Conservation (phyloP, 2,797 vertebrate genomes). For the Pseudomugil tenellus region DNA sequence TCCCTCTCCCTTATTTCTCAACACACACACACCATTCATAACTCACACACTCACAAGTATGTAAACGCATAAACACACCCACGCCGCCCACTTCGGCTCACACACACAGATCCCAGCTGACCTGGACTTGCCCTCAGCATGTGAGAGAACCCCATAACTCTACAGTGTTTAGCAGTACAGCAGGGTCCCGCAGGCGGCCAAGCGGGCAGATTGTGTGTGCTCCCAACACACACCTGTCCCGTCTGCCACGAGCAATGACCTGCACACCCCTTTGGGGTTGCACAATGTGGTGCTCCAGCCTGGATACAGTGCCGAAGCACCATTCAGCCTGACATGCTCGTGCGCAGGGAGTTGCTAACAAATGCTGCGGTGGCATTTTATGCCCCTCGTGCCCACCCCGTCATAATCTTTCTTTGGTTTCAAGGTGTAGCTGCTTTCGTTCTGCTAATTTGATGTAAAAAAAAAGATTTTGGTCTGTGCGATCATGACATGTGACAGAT, state of each 20-base stretch:
- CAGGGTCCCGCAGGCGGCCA: slow-evolving; percentile 43
- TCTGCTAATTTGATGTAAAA: slow-evolving; percentile 1
- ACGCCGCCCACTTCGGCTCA: slow-evolving; percentile 15
- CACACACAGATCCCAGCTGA: slow-evolving; percentile 63
- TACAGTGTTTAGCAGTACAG: slow-evolving; percentile 69
- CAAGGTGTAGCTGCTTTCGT: neutral
- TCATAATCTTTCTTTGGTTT: neutral
- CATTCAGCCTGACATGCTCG: slow-evolving; percentile 42
- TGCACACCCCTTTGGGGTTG: slow-evolving; percentile 42
- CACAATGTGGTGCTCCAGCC: slow-evolving; percentile 39
- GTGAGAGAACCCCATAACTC: slow-evolving; percentile 63
- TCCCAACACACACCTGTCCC: slow-evolving; percentile 69
- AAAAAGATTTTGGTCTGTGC: neutral
- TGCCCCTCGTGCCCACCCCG: slow-evolving; percentile 20
- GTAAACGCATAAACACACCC: slow-evolving; percentile 21
- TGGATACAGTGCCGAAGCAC: slow-evolving; percentile 45
- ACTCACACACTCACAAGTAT: slow-evolving; percentile 44
- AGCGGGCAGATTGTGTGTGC: slow-evolving; percentile 54
- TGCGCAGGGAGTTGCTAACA: slow-evolving; percentile 30
- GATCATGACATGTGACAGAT: neutral
- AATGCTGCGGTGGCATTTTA: slow-evolving; percentile 21
- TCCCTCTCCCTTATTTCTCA: neutral
- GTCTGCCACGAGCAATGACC: slow-evolving; percentile 65
- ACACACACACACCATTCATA: too few species aligned
- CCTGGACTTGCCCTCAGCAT: slow-evolving; percentile 66